phyloP scores from a whole-genome alignment of 2,113 vertebrate species.

The Sinocyclocheilus grahami region DNA sequence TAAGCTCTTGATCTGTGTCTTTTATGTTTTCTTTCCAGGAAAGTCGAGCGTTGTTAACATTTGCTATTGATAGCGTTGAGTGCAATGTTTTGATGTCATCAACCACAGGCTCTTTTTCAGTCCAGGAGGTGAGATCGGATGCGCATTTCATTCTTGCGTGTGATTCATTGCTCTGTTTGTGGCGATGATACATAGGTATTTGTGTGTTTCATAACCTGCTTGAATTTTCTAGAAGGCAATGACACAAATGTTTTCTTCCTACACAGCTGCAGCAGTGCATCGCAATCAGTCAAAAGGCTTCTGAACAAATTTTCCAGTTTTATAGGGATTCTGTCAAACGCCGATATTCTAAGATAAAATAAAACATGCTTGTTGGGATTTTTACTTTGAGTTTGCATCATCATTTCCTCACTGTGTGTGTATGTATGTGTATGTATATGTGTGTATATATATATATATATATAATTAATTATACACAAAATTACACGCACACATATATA shows the following conservation, averaged over 20 bases:
- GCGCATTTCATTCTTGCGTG: not conserved
- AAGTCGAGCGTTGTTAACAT: slow-evolving; percentile 84
- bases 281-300: slow-evolving; percentile 79
- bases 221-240: not conserved
- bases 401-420: not conserved
- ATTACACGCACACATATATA: too few relatives aligned
- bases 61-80: slow-evolving; percentile 83
- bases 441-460: not conserved
- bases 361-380: slow-evolving; percentile 1
- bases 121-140: slow-evolving; percentile 78
- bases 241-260: not conserved
- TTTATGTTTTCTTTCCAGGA: slow-evolving; percentile 71
- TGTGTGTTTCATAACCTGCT: slow-evolving; percentile 2
- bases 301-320: slow-evolving; percentile 86
- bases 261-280: slow-evolving; percentile 88
- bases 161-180: slow-evolving; percentile 18
- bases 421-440: not conserved
- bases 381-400: slow-evolving; percentile 1
- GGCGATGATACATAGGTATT: not conserved
- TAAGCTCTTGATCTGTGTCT: not conserved
- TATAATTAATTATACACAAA: too few relatives aligned
- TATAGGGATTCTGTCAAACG: slow-evolving; percentile 83
- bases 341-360: slow-evolving; percentile 68
- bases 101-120: slow-evolving; percentile 84
- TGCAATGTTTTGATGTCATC: slow-evolving; percentile 80